phyloP scores from a whole-genome alignment of 2,888 invertebrate genomes.

The Myopa testacea region DNA sequence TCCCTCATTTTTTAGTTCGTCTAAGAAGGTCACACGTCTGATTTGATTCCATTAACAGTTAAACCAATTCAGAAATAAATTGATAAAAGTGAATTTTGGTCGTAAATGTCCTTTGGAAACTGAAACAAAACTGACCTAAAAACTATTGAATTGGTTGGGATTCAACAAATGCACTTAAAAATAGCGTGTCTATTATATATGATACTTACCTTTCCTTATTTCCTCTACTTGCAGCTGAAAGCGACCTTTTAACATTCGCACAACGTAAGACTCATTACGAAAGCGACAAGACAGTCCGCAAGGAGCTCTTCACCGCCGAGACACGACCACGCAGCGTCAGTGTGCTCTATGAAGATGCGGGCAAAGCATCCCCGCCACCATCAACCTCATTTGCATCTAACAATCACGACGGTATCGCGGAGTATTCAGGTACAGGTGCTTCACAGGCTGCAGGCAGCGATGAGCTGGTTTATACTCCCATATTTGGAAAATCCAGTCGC shows the following conservation, averaged over 20 bases:
- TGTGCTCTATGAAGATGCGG: conserved; percentile 83
- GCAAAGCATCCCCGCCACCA: conserved; percentile 70
- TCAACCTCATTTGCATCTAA: conserved; percentile 50
- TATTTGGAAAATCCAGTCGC: conserved; percentile 78
- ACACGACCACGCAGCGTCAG: conserved; percentile 81
- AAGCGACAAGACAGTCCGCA: conserved; percentile 76
- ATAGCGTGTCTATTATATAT: no score
- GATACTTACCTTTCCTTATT: conserved; percentile 19
- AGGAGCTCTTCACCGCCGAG: conserved; percentile 80
- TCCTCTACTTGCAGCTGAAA: conserved; percentile 82
- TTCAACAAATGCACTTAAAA: no score
- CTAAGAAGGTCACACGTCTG: no score
- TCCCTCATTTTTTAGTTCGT: no score
- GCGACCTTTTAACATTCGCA: conserved; percentile 90
- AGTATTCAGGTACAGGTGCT: conserved; percentile 49
- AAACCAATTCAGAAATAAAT: no score
- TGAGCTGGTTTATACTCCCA: conserved; percentile 83
- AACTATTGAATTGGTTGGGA: no score
- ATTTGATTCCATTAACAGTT: no score
- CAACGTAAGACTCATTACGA: conserved; percentile 81
- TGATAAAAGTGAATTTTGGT: no score
- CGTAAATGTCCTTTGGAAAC: no score
- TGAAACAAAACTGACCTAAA: no score
- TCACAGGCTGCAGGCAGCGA: conserved; percentile 63
- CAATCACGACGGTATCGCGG: conserved; percentile 70